Percentiles rank a stretch among this genome's conserved stretches.
Evolutionary conservation across 2,113 vertebrate genomes (phyloP).

Genomic region (Paralichthys olivaceus): DNA sequence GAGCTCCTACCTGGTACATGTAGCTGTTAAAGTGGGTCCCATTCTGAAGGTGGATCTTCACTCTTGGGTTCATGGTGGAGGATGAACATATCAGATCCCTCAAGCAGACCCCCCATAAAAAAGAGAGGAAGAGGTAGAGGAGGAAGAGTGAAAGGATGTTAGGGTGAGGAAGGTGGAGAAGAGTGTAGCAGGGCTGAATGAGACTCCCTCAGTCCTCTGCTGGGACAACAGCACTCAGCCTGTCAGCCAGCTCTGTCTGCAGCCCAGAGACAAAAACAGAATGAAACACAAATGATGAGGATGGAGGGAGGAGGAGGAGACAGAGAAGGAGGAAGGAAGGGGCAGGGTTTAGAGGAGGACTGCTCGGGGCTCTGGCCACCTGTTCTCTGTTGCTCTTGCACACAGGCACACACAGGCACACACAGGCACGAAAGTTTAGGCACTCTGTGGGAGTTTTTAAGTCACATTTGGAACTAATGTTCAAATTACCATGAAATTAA

Average conservation of each 20-base stretch:
- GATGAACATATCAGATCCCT: conserved; percentile 81
- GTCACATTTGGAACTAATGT: conserved; percentile 62
- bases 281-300: conserved; percentile 18
- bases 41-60: conserved; percentile 84
- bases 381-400: conserved; percentile 45
- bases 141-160: conserved; percentile 11
- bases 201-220: conserved; percentile 55
- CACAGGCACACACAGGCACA: not conserved
- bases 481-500: conserved; percentile 74
- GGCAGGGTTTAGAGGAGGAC: conserved; percentile 35
- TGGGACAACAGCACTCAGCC: conserved; percentile 48
- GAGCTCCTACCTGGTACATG: conserved; percentile 89
- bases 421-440: conserved; percentile 17
- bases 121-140: conserved; percentile 15
- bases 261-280: conserved; percentile 30
- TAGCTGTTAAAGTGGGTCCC: conserved; percentile 88
- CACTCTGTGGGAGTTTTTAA: conserved; percentile 40
- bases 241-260: conserved; percentile 50
- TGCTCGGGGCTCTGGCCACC: conserved; percentile 59
- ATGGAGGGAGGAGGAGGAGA: conserved; percentile 38
- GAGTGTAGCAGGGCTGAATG: conserved; percentile 25
- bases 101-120: conserved; percentile 59
- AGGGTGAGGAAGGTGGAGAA: conserved; percentile 3
- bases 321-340: conserved; percentile 47
- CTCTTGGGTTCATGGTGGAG: conserved; percentile 82